Evolutionary conservation across 2,888 invertebrate genomes (phyloP), one percentile per base, ranked within the genome.

Genomic region (Mesodorylaimus sp.): DNA sequence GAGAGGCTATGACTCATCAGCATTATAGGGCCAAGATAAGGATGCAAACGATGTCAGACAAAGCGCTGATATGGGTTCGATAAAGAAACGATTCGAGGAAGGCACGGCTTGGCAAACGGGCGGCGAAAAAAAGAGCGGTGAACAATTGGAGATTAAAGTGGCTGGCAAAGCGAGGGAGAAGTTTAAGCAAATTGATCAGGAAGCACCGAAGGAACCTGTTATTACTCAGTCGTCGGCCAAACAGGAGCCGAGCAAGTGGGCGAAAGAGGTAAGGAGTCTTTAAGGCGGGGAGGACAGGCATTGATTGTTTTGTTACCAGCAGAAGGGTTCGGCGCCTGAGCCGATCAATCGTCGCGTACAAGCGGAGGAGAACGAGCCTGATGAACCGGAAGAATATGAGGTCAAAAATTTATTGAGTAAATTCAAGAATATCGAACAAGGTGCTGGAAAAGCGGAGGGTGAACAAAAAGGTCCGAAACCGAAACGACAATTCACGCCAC

Each of bases 161-260:
- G 81, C 88, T 16, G 79, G 80, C 41, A 78, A 82, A 62, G 87
- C 89, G 81, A 75, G 88, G 57, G 77, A 75, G 60, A 82, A 86
- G 58, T 89, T 89, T 75, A 75, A 86, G 1, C 81, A 85, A 71
- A 77, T 89, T 75, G 88, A 88, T 70, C 79, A 80, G 60, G 76
- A 77, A 56, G 72, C 73, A 50, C 48, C 54, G n/a, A 25, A 50
- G 36, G 25, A n/a, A 3, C 48, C 47, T 29, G 50, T 51, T n/a
- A n/a, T 51, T 10, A 45, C 42, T 63, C 23, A 39, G 24, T 39
- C 47, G 16, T 16, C 41, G 16, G 16, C 16, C 23, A 47, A 37
- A 3, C n/a, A n/a, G 13, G 26, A 47, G 28, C 37, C 37, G 24
- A 47, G 50, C 47, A 50, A 48, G 38, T 50, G 47, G 47, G 50